phyloP scores from a whole-genome alignment of 2,888 invertebrate genomes.

The Philereme transversata region DNA sequence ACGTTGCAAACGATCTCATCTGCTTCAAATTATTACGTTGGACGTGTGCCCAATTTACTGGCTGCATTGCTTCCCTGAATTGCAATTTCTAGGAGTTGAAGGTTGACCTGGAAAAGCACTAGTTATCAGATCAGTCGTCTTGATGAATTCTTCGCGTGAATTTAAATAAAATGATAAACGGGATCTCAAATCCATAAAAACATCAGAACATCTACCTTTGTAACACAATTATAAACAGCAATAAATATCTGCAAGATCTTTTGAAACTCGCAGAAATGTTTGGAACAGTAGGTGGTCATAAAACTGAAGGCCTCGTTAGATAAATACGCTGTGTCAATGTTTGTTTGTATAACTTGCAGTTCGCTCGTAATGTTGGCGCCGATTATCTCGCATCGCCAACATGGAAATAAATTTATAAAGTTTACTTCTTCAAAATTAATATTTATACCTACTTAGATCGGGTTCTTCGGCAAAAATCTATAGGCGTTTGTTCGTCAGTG shows the following conservation, averaged over 20 bases:
- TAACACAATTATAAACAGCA: constrained; percentile 13
- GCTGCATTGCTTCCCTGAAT: too few relatives aligned
- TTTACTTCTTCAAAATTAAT: too few relatives aligned
- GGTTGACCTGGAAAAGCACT: too few relatives aligned
- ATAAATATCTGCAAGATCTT: constrained; percentile 9
- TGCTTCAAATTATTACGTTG: too few relatives aligned
- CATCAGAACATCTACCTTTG: constrained; percentile 7
- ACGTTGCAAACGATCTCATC: too few relatives aligned
- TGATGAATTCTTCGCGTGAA: not conserved
- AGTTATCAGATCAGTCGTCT: too few relatives aligned
- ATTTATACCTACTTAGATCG: too few relatives aligned
- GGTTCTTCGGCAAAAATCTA: too few relatives aligned
- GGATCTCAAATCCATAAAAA: constrained; percentile 13
- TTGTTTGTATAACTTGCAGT: constrained; percentile 33
- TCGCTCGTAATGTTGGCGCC: constrained; percentile 45
- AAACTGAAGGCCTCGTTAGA: constrained; percentile 21
- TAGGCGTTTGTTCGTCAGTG: too few relatives aligned
- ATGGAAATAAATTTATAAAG: constrained; percentile 7
- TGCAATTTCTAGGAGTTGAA: too few relatives aligned
- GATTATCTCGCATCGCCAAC: constrained; percentile 32
- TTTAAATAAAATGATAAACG: constrained; percentile 7
- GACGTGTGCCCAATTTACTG: too few relatives aligned
- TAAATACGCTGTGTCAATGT: constrained; percentile 36
- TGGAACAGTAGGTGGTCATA: constrained; percentile 13
- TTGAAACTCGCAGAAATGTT: constrained; percentile 21